A percentile compares a stretch with the other conserved stretches of the same genome.
phyloP scores from a whole-genome alignment of 1,140 invertebrate genomes.

The Saccostrea glomerata region DNA sequence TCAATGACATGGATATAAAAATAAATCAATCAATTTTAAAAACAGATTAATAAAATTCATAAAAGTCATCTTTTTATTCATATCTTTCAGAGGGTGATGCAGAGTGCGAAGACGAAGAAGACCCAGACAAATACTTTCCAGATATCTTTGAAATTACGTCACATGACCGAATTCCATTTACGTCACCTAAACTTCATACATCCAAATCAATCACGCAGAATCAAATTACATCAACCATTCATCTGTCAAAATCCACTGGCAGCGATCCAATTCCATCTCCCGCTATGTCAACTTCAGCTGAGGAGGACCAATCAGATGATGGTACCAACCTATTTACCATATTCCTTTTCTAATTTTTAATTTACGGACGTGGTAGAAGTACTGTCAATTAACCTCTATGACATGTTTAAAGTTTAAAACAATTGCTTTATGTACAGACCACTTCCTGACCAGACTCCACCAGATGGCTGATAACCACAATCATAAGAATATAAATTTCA shows the following conservation, averaged over 20 bases:
- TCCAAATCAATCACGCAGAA: not conserved
- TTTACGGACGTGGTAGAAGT: too few species aligned
- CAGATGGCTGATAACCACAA: too few species aligned
- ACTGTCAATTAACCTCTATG: too few species aligned
- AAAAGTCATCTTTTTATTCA: too few species aligned
- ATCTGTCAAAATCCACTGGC: not conserved
- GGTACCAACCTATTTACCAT: not conserved
- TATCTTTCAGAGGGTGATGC: slow-evolving; percentile 28
- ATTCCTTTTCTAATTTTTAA: too few species aligned
- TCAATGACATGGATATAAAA: too few species aligned
- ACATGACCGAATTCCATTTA: not conserved
- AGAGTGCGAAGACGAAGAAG: slow-evolving; percentile 34
- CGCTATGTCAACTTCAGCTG: not conserved
- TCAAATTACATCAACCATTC: not conserved
- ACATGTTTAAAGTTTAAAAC: too few species aligned
- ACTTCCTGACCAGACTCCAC: too few species aligned
- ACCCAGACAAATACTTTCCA: not conserved
- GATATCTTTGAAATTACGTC: not conserved
- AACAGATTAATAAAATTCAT: too few species aligned
- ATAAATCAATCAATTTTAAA: too few species aligned
- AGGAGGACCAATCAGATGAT: not conserved
- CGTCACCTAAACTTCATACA: not conserved
- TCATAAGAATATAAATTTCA: too few species aligned
- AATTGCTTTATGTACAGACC: too few species aligned
- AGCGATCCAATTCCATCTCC: not conserved